phyloP scores from a whole-genome alignment of 1,140 invertebrate species.

The Drosophila pseudoananassae region DNA sequence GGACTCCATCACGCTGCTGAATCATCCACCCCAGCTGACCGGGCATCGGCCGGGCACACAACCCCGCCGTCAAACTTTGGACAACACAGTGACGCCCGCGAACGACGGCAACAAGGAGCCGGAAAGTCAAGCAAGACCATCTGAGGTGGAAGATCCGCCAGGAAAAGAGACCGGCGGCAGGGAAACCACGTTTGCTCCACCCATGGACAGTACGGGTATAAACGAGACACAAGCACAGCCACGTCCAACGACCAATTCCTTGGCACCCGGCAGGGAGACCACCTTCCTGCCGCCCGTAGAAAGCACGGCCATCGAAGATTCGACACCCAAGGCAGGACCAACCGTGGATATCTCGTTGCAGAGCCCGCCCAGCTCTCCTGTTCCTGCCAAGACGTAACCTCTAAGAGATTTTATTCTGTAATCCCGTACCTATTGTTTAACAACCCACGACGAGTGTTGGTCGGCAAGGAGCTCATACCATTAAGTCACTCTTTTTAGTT shows the following conservation, averaged over 20 bases:
- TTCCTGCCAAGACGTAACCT: slow-evolving; percentile 8
- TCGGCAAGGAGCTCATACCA: too few species aligned
- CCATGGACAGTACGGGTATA: slow-evolving; percentile 49
- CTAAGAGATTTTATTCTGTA: slow-evolving; percentile 10
- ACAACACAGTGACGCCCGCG: background rate
- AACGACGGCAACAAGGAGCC: slow-evolving; percentile 1
- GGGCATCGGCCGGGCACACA: slow-evolving; percentile 2
- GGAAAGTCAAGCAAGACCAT: background rate
- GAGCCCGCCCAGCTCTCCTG: slow-evolving; percentile 8
- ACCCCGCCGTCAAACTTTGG: slow-evolving; percentile 1
- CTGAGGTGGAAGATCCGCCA: background rate
- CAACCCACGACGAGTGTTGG: background rate
- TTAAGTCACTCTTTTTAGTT: background rate
- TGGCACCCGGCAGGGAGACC: slow-evolving; percentile 25
- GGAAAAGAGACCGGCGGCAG: background rate
- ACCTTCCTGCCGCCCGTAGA: slow-evolving; percentile 45
- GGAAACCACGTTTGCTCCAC: slow-evolving; percentile 59
- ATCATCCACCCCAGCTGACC: slow-evolving; percentile 59
- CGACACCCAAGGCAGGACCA: background rate
- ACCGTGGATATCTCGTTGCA: background rate
- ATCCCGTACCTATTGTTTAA: background rate
- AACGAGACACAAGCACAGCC: slow-evolving; percentile 1
- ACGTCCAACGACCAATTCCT: background rate
- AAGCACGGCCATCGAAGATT: slow-evolving; percentile 23
- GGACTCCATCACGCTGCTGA: slow-evolving; percentile 89